Percentiles rank a stretch among this genome's conserved stretches.
Conservation (phyloP, 2,888 invertebrate genomes). For the Chironomus tentans region DNA sequence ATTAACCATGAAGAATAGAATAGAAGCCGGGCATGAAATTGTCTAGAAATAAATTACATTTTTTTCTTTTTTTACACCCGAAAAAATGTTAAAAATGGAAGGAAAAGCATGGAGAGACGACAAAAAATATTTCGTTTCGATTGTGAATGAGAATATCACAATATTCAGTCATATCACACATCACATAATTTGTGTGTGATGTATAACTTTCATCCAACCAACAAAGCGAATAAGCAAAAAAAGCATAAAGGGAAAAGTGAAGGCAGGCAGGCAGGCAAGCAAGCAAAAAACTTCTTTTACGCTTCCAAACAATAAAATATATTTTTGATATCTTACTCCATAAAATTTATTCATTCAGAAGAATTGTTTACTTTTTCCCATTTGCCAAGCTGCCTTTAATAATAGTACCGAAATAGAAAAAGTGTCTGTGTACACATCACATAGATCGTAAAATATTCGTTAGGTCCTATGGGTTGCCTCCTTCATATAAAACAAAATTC, state of each 20-base stretch:
- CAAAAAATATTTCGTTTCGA: background rate
- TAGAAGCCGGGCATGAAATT: background rate
- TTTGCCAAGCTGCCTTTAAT: no score
- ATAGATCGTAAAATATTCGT: no score
- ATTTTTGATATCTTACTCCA: no score
- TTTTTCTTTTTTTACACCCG: background rate
- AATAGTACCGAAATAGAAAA: no score
- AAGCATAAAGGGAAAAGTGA: background rate
- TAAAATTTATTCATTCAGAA: no score
- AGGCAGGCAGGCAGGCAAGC: background rate
- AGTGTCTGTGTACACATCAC: no score
- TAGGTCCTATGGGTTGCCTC: no score
- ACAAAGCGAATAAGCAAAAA: background rate
- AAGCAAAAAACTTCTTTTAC: background rate
- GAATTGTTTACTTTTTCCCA: no score
- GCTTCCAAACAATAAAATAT: no score
- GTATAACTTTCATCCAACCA: background rate
- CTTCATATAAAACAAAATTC: no score
- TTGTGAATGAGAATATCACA: background rate
- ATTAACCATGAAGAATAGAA: background rate
- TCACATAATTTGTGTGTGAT: background rate
- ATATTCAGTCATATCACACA: background rate
- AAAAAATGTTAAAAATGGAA: background rate
- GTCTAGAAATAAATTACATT: conserved; percentile 17
- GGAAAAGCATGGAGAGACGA: no score